Base-by-base conservation (phyloP, 1,140 invertebrate species). In the Drosophila prosaltans region DNA sequence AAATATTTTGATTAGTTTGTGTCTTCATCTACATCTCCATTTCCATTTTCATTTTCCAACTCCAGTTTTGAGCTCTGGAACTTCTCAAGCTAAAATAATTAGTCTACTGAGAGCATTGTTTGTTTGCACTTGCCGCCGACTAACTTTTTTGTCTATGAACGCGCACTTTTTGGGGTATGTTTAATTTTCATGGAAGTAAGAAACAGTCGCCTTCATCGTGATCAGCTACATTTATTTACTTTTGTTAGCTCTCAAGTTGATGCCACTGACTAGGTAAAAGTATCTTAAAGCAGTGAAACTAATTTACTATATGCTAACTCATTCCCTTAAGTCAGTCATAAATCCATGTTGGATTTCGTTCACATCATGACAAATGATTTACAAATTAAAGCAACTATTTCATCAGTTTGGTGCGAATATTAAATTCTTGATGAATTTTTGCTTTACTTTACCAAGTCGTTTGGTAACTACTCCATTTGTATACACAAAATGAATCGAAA, bases 1-100 rank as follows among this genome's bases (percentile, higher is more conserved):
- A 86, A 86, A 86, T 86, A 86, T 86, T 86, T 86, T 86, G 83
- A 86, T 86, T 86, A 86, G 83, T 86, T 86, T 86, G 76, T 78
- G 75, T 69, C 80, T 79, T 74, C 69, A 62, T 72, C 59, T 54
- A 26, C 60, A 54, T 41, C 45, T 60, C 8, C 10, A 4, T 40
- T 11, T 2, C 39, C 3, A 41, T 1, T n/a, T 28, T 11, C 5
- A 11, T 24, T 26, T 2, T 39, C 16, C n/a, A 5, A 21, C 57
- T 40, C 45, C 48, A 16, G 51, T 39, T 65, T 69, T 36, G 61
- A 24, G 16, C 39, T 54, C 59, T 74, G 66, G 43, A 36, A 54
- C 40, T 48, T 67, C 57, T 55, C 45, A 39, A 73, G 81, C 81
- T 86, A 86, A 86, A 88, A 86, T 86, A 86, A 86, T 86, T 86